phyloP scores from a whole-genome alignment of 2,797 vertebrate genomes.

The Poecilia velifera region DNA sequence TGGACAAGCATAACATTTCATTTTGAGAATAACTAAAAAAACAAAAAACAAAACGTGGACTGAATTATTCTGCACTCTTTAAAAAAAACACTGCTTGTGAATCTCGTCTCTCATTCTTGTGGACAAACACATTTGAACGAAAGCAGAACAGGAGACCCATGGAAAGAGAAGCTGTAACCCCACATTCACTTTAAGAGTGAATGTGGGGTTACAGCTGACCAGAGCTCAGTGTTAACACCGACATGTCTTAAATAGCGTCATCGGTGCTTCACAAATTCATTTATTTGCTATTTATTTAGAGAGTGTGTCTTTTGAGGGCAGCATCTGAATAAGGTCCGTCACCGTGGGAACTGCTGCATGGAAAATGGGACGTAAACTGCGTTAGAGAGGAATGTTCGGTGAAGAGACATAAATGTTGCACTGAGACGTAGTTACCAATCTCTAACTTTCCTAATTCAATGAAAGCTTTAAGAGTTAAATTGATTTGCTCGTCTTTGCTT shows the following conservation, averaged over 20 bases:
- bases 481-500: conserved; percentile 6
- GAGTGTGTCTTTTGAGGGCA: conserved; percentile 1
- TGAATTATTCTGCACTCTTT: neutral
- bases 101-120: neutral
- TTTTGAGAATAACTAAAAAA: neutral
- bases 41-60: too few relatives aligned
- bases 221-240: neutral
- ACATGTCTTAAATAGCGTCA: neutral
- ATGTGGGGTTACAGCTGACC: conserved; percentile 6
- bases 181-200: neutral
- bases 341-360: neutral
- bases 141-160: neutral
- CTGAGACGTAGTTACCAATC: conserved; percentile 1
- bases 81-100: too few relatives aligned
- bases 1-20: neutral
- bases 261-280: neutral
- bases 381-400: neutral
- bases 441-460: conserved; percentile 2
- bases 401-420: neutral
- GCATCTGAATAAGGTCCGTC: neutral
- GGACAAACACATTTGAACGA: neutral
- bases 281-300: neutral
- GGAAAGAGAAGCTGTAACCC: neutral
- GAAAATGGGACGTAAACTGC: neutral
- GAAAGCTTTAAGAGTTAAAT: neutral